Evolutionary conservation across 2,888 invertebrate genomes (phyloP).

Genomic region (Willowsia nigromaculata): DNA sequence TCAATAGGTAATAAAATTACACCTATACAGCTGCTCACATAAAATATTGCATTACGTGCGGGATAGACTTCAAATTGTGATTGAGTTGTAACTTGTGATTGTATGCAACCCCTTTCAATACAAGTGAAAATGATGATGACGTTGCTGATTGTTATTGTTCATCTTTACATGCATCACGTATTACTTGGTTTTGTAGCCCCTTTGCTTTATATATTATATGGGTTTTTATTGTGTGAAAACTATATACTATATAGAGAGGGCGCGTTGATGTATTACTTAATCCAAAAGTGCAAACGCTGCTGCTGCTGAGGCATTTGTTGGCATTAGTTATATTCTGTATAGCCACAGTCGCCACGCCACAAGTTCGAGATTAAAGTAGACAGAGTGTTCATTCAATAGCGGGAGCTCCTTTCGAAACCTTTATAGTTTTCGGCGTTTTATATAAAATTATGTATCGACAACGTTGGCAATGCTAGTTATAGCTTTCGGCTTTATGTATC

Average conservation of each 20-base stretch:
- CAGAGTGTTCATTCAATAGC: slow-evolving; percentile 33
- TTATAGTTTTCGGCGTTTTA: slow-evolving; percentile 39
- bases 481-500: background rate
- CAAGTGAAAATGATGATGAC: slow-evolving; percentile 39
- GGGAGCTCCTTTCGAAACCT: slow-evolving; percentile 30
- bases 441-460: background rate
- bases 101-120: slow-evolving; percentile 33
- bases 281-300: slow-evolving; percentile 26
- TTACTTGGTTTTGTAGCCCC: background rate
- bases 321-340: slow-evolving; percentile 11
- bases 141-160: slow-evolving; percentile 48
- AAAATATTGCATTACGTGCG: background rate
- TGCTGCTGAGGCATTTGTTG: background rate
- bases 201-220: background rate
- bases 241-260: background rate
- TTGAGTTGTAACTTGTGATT: slow-evolving; percentile 35
- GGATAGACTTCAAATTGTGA: slow-evolving; percentile 6
- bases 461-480: background rate
- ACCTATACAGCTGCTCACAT: background rate
- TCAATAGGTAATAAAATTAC: slow-evolving; percentile 19
- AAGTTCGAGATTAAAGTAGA: slow-evolving; percentile 40
- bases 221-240: background rate
- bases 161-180: slow-evolving; percentile 38
- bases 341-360: slow-evolving; percentile 25
- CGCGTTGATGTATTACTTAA: slow-evolving; percentile 40